Conservation (phyloP, 2,113 vertebrate genomes). For the Strix uralensis region DNA sequence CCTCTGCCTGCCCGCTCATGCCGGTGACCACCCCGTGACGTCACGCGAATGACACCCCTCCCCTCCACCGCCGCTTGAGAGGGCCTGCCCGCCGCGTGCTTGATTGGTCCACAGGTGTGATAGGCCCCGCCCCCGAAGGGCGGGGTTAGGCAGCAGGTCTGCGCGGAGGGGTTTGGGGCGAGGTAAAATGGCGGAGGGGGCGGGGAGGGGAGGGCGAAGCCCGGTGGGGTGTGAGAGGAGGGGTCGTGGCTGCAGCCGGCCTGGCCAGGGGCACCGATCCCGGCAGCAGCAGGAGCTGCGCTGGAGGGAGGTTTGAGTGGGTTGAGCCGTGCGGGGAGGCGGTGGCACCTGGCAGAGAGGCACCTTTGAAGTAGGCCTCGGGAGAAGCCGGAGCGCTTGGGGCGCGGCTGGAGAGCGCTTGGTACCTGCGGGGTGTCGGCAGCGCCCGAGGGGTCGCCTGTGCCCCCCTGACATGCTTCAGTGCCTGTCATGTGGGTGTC, state of each 20-base stretch:
- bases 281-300: neutral
- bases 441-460: neutral
- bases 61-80: neutral
- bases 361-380: too few relatives aligned
- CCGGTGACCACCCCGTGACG: neutral
- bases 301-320: neutral
- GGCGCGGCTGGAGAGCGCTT: accelerated
- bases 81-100: accelerated
- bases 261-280: accelerated
- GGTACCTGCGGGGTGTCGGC: neutral
- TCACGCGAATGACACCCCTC: neutral
- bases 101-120: neutral
- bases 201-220: too few relatives aligned
- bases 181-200: accelerated
- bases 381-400: neutral
- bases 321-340: neutral
- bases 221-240: too few relatives aligned
- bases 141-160: accelerated
- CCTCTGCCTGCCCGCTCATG: neutral
- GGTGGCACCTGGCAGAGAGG: neutral
- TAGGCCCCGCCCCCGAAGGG: accelerated
- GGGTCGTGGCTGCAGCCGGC: too few relatives aligned
- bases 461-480: too few relatives aligned
- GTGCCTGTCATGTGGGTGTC: accelerated
- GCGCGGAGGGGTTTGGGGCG: accelerated